A percentile compares a stretch with the other conserved stretches of the same genome.
Evolutionary conservation across 2,797 vertebrate genomes (phyloP).

Genomic region (Xiphorhynchus erythropygius): DNA sequence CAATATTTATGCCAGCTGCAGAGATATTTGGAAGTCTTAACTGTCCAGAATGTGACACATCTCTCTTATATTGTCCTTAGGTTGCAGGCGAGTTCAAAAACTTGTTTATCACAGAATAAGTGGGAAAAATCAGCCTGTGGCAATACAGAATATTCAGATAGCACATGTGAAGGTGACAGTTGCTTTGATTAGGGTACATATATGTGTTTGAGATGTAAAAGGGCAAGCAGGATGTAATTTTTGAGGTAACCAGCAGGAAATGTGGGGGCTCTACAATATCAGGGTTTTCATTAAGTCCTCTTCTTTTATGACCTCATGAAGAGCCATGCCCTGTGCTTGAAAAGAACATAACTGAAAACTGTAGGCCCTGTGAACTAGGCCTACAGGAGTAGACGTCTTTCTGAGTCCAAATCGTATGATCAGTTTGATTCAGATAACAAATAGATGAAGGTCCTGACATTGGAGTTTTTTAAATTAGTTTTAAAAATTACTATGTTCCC

Average conservation of each 20-base stretch:
- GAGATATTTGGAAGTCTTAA: neutral
- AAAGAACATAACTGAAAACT: neutral
- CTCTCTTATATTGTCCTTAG: neutral
- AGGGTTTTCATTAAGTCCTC: neutral
- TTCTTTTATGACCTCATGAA: neutral
- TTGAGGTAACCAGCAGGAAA: neutral
- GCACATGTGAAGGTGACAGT: neutral
- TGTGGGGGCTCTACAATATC: neutral
- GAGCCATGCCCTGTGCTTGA: neutral
- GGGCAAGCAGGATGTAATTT: neutral
- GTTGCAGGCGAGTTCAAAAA: neutral
- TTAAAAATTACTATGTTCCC: neutral
- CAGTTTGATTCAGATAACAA: neutral
- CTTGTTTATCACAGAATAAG: neutral
- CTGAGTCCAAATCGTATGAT: neutral
- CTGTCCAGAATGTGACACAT: neutral
- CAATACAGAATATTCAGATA: neutral
- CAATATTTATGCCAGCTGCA: neutral
- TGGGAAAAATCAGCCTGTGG: neutral
- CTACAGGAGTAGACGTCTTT: neutral
- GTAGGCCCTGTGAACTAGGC: neutral
- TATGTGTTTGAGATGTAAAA: neutral
- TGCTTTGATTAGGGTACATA: neutral
- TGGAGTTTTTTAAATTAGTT: fast-evolving
- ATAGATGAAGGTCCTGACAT: neutral